A percentile compares a stretch with the other conserved stretches of the same genome.
These are phyloP conservation scores for Clarias gariepinus DNA, from an alignment of 2,113 vertebrate species.

Conservation along the genomic window DNA sequence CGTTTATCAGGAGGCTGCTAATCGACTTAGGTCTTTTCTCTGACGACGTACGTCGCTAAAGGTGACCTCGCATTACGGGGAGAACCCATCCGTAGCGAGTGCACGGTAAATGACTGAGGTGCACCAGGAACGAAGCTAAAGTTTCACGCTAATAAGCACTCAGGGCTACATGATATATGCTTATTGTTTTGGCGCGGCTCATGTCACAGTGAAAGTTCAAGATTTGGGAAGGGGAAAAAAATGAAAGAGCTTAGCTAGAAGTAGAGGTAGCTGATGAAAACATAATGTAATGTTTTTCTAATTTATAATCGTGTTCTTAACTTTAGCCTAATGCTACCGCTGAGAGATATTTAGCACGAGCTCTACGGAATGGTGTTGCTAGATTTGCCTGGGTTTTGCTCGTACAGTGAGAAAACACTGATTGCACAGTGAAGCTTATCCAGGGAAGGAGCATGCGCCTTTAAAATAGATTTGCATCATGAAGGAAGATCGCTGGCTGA, in stretches of 20 bases:
- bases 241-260: not conserved
- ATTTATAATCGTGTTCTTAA: not conserved
- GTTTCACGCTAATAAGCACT: slow-evolving; percentile 52
- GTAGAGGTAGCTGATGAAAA: no score
- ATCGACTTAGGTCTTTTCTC: slow-evolving; percentile 38
- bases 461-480: slow-evolving; percentile 55
- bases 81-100: slow-evolving; percentile 40
- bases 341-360: not conserved
- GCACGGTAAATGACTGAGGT: slow-evolving; percentile 21
- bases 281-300: not conserved
- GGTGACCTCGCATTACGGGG: not conserved
- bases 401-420: slow-evolving; percentile 39
- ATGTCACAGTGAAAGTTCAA: slow-evolving; percentile 35
- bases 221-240: not conserved
- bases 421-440: slow-evolving; percentile 50
- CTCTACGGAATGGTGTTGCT: not conserved
- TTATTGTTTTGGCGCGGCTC: slow-evolving; percentile 15
- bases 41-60: slow-evolving; percentile 20
- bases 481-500: slow-evolving; percentile 51
- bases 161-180: slow-evolving; percentile 49
- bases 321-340: not conserved
- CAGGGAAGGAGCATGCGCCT: slow-evolving; percentile 37
- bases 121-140: slow-evolving; percentile 39
- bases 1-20: slow-evolving; percentile 55
- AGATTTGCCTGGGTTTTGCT: slow-evolving; percentile 35